These are phyloP conservation scores for Xenopus borealis DNA, from an alignment of 2,113 vertebrate species.

Conservation along the genomic window DNA sequence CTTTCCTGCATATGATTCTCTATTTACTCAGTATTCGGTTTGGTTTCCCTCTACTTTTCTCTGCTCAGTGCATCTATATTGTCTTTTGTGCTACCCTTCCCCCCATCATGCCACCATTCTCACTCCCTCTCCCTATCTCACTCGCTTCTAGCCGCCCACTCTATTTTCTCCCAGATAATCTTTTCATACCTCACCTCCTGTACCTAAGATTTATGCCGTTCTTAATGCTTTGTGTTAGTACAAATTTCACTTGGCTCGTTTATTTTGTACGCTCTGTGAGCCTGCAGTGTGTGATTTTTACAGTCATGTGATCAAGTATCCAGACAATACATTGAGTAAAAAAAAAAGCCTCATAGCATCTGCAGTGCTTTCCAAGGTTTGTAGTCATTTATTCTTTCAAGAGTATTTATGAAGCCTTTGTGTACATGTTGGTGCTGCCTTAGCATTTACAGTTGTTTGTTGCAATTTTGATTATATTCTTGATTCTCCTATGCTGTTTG, in stretches of 20 bases:
- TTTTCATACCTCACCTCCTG: background rate
- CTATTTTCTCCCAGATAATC: background rate
- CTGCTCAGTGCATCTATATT: background rate
- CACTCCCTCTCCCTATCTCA: background rate
- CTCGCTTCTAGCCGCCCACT: background rate
- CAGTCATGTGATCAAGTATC: no score
- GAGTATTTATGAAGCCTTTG: background rate
- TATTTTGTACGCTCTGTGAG: no score
- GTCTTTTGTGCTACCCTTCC: background rate
- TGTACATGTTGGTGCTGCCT: background rate
- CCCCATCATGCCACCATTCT: background rate
- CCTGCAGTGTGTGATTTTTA: no score
- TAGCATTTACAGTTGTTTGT: no score
- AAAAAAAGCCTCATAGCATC: background rate
- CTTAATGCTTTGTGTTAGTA: background rate
- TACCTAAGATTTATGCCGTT: background rate
- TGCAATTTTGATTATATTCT: no score
- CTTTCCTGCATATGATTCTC: no score
- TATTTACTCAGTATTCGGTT: no score
- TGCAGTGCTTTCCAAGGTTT: background rate
- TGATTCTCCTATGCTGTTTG: no score
- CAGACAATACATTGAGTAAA: no score
- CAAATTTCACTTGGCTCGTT: no score
- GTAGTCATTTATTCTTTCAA: background rate
- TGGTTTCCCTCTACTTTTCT: background rate